Conservation (phyloP, 2,797 vertebrate genomes). For the Sebastolobus altivelis region DNA sequence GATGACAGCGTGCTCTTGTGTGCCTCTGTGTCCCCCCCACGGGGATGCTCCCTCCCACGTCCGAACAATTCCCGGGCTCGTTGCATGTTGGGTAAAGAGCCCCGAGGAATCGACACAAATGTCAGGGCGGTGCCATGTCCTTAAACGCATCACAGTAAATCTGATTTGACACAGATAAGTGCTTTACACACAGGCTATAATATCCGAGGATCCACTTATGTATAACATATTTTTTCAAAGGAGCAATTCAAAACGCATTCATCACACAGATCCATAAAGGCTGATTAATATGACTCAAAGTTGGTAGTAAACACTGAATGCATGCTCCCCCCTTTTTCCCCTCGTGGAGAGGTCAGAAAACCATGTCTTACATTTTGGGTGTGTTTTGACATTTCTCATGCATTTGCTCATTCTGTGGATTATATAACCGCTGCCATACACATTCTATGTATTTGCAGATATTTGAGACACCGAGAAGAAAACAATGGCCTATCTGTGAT, state of each 20-base stretch:
- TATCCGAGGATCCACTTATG: background rate
- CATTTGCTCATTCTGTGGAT: conserved; percentile 16
- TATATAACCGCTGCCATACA: conserved; percentile 35
- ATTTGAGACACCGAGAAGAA: conserved; percentile 13
- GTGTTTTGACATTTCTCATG: conserved; percentile 28
- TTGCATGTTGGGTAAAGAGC: conserved; percentile 49
- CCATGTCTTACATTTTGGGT: background rate
- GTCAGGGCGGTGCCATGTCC: conserved; percentile 57
- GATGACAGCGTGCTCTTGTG: conserved; percentile 44
- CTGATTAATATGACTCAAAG: background rate
- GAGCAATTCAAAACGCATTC: background rate
- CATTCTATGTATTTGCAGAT: conserved; percentile 10
- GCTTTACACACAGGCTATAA: background rate
- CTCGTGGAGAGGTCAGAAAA: conserved; percentile 26
- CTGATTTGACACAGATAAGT: conserved; percentile 51
- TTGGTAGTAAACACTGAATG: background rate
- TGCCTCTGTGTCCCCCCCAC: conserved; percentile 44
- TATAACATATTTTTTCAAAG: background rate
- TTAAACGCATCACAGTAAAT: conserved; percentile 55
- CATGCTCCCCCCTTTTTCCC: background rate
- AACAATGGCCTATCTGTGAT: conserved; percentile 61
- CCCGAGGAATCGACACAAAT: conserved; percentile 65
- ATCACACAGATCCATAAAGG: background rate
- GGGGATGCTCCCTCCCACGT: conserved; percentile 67
- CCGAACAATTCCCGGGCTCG: conserved; percentile 36